phyloP scores from a whole-genome alignment of 2,888 invertebrate species.

The Andrena bucephala region DNA sequence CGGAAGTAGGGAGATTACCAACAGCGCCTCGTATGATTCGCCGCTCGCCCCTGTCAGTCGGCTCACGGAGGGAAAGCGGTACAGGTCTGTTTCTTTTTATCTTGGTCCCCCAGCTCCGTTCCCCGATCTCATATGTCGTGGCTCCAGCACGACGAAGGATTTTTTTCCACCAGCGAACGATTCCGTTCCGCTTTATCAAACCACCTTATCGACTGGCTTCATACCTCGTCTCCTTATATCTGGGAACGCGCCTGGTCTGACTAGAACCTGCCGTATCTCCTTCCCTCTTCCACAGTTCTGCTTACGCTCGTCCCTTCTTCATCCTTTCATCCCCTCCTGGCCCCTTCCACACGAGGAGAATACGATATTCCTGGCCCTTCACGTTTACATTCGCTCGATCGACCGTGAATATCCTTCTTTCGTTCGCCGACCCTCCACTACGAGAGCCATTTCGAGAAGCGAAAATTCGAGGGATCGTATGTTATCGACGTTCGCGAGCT shows the following conservation, averaged over 20 bases:
- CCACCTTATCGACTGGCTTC: slow-evolving; percentile 47
- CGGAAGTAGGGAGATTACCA: slow-evolving; percentile 49
- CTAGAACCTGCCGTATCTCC: not conserved
- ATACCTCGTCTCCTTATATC: slow-evolving; percentile 19
- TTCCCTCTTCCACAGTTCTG: not conserved
- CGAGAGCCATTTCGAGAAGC: slow-evolving; percentile 62
- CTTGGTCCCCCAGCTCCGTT: not conserved
- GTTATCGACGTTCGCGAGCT: slow-evolving; percentile 59
- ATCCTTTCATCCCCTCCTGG: not conserved
- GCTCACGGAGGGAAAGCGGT: not conserved
- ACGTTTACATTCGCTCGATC: slow-evolving; percentile 68
- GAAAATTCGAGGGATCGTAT: slow-evolving; percentile 67
- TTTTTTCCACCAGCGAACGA: slow-evolving; percentile 7
- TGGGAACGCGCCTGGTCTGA: slow-evolving; percentile 13
- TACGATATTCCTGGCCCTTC: slow-evolving; percentile 53
- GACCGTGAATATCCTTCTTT: slow-evolving; percentile 69
- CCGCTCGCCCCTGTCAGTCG: slow-evolving; percentile 7
- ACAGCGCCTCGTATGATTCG: slow-evolving; percentile 46
- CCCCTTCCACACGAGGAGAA: slow-evolving; percentile 24
- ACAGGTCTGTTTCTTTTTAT: slow-evolving; percentile 14
- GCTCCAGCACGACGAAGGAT: not conserved
- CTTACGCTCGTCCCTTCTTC: slow-evolving; percentile 1
- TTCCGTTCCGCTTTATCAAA: slow-evolving; percentile 45
- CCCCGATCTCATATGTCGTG: slow-evolving; percentile 22
- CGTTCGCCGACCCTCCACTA: slow-evolving; percentile 50